A percentile compares a stretch with the other conserved stretches of the same genome.
Conservation (phyloP, 1,140 invertebrate genomes). For the Trichoplusia ni region DNA sequence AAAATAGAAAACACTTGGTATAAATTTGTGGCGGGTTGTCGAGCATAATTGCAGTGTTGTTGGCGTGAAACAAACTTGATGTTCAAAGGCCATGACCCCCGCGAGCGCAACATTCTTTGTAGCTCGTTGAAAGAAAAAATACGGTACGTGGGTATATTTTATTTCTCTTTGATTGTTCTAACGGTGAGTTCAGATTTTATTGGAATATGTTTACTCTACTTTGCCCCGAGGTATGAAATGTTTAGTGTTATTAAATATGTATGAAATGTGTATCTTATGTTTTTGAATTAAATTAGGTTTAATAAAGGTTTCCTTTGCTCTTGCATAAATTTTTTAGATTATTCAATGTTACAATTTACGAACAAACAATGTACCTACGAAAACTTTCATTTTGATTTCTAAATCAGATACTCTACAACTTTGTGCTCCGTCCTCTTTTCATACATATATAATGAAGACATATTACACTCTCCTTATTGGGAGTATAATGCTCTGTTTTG, state of each 20-base stretch:
- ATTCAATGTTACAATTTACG: no score
- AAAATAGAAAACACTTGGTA: background rate
- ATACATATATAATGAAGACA: constrained; percentile 7
- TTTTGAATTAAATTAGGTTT: no score
- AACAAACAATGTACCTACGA: background rate
- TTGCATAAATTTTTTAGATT: no score
- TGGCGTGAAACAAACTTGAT: background rate
- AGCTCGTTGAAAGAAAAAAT: background rate
- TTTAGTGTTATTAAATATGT: no score
- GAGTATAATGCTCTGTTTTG: constrained; percentile 27
- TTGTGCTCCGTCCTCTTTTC: background rate
- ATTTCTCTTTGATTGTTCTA: background rate
- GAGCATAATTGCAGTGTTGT: background rate
- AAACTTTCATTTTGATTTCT: background rate
- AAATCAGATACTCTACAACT: background rate
- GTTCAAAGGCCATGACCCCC: constrained; percentile 4
- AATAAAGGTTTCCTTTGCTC: no score
- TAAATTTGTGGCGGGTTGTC: background rate
- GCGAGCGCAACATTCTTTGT: background rate
- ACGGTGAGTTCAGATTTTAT: constrained; percentile 2
- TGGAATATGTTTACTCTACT: background rate
- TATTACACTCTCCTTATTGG: constrained; percentile 16
- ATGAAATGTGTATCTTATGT: no score
- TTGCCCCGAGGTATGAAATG: background rate
- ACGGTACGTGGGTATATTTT: constrained; percentile 1